Evolutionary conservation across 2,888 invertebrate species (phyloP), one percentile per base, ranked within the genome.

Genomic region (Dromius quadrimaculatus): DNA sequence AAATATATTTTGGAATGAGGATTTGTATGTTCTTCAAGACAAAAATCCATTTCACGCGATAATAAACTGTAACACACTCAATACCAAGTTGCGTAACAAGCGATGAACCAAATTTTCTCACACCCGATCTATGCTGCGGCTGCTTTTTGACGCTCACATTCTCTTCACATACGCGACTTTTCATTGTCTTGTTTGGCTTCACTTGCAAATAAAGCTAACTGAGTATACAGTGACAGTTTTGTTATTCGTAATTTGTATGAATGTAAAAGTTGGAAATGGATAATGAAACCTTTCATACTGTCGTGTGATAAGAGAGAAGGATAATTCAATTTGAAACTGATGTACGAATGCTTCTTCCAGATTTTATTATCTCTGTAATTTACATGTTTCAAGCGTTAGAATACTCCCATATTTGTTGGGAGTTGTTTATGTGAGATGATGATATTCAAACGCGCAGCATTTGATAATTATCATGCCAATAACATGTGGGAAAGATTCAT

Each of bases 61-160:
- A n/a, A n/a, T n/a, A n/a, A n/a, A n/a, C n/a, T n/a, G 22, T 65
- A 54, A 54, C 65, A 65, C 54, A 65, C 36, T 54, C 65, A 47
- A 65, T 54, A 65, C 65, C 36, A 34, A 65, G 50, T 65, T 22
- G 38, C 65, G 65, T 65, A 50, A 65, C 54, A 54, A 65, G 54
- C 50, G 65, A 65, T 65, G 36, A 65, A 64, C 64, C 64, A 32
- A 28, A 65, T 50, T 36, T 65, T 54, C 65, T n/a, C n/a, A n/a
- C n/a, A n/a, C n/a, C n/a, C n/a, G 54, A 54, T 62, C 41, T 23
- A 9, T 57, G 57, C 15, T 19, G 17, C n/a, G n/a, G n/a, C n/a
- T n/a, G n/a, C 19, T 34, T 47, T 59, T 59, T 34, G 59, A 59
- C 59, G 59, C 36, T 19, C 32, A 32, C 28, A 57, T 17, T 19